Base-by-base conservation (phyloP, 2,797 vertebrate genomes). In the Vireo griseus region DNA sequence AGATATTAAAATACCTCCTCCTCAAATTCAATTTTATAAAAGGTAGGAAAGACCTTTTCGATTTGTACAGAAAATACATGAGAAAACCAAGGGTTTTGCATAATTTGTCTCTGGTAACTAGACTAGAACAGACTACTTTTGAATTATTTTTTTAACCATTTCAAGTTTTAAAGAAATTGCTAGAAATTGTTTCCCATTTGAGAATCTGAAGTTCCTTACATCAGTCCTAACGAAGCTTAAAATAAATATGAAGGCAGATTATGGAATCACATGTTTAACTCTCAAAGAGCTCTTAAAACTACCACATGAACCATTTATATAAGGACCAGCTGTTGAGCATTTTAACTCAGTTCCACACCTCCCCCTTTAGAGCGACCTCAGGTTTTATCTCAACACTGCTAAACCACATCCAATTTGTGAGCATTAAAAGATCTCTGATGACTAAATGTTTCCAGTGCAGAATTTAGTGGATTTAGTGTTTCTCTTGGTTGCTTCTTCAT, bases 1-100 rank as follows among this genome's bases (percentile, higher is more conserved):
- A 78, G 78, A 83, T 61, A 82, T 75, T 95, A 47, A 91, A 84
- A 91, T 83, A 51, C 31, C 65, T 90, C 95, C 85, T 88, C 68
- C 44, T 54, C 82, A 72, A 88, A 65, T n/a, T 20, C 50, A 72
- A 61, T 83, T 88, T 71, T 48, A 40, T 58, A 65, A 55, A 61
- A 86, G 42, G 22, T 25, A 94, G n/a, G 42, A 52, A 83, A 71
- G 35, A 72, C 31, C 8, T 71, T 76, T 48, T 16, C 29, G 58
- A 83, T 71, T 21, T 51, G 26, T 15, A 10, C 31, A 90, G 50
- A 81, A 92, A 71, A 90, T 5, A 3, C n/a, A 48, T 20, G 59
- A 90, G 42, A 62, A 73, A 57, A 91, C 7, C 26, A 71, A 59
- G 40, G 74, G 57, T 35, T 91, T 50, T 59, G 44, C 78, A 80